Base-by-base conservation (phyloP, 2,113 vertebrate species). In the Callipepla californica region DNA sequence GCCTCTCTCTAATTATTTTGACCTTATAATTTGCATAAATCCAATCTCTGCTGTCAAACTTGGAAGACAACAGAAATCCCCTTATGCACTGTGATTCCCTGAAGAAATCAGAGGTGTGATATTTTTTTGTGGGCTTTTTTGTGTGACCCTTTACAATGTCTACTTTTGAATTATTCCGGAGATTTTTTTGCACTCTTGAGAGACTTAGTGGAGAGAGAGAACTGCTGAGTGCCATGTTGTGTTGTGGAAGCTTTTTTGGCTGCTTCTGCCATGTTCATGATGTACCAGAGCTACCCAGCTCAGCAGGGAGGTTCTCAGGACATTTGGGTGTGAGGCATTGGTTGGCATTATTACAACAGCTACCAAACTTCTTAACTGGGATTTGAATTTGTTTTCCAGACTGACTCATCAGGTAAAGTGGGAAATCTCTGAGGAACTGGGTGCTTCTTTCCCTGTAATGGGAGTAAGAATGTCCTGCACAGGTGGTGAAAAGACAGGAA, bases 1-100 rank as follows among this genome's bases (percentile, higher is more conserved):
- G 95, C 95, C 96, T 96, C 95, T 94, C 81, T 95, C 75, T 97
- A 97, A 96, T 97, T 97, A 96, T 97, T 97, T 97, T 97, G 96
- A 96, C 94, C 88, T 97, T 94, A 95, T 63, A 80, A 96, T 97
- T 96, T 97, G 92, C 96, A 97, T 97, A 97, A 97, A 97, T 96
- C 95, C 95, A 97, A 96, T 97, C 93, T 93, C 74, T 94, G 90
- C 90, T 93, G 93, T 96, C 95, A 96, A 86, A 82, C 93, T 48
- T 94, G 67, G 92, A 94, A 91, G 89, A 94, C 78, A 90, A 81
- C 58, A 89, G 92, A 85, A 94, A 95, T 96, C 84, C 90, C 86
- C 72, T 66, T 72, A 75, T 47, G 92, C 78, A 81, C 88, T 95
- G 73, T 75, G 94, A 95, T 91, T 87, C 89, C 77, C 83, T 94